Evolutionary conservation across 2,113 vertebrate genomes (phyloP).

Genomic region (Oreochromis aureus): DNA sequence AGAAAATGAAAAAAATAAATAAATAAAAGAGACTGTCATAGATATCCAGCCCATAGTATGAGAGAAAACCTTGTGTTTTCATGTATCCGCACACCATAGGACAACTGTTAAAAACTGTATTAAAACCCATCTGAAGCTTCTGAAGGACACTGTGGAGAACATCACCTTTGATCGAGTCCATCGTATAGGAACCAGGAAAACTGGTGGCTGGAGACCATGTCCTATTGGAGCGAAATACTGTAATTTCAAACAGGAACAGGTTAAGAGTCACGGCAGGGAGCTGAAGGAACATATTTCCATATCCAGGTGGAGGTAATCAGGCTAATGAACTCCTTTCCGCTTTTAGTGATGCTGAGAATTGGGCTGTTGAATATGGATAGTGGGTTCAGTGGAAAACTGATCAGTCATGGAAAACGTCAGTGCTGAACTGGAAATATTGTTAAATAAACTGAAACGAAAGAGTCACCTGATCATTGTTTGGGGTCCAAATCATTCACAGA

Average conservation of each 20-base stretch:
- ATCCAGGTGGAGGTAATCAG: not conserved
- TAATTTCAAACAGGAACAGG: not conserved
- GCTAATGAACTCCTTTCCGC: not conserved
- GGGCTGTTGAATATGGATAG: not conserved
- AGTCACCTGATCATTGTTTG: not conserved
- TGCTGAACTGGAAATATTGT: not conserved
- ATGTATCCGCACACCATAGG: not conserved
- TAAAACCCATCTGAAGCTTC: not conserved
- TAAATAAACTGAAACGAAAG: not conserved
- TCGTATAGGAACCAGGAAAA: rapidly evolving
- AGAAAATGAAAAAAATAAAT: not conserved
- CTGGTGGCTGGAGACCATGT: not conserved
- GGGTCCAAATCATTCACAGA: not conserved
- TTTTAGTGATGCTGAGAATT: not conserved
- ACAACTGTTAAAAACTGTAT: not conserved
- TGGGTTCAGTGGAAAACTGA: not conserved
- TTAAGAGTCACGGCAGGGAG: not conserved
- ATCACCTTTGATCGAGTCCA: not conserved
- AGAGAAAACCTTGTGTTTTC: not conserved
- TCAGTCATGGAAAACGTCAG: rapidly evolving
- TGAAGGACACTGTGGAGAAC: not conserved
- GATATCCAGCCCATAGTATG: not conserved
- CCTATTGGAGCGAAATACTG: not conserved
- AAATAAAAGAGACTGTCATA: not conserved
- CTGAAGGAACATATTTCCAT: not conserved